Evolutionary conservation across 2,113 vertebrate genomes (phyloP).

Genomic region (Prolemur simus): DNA sequence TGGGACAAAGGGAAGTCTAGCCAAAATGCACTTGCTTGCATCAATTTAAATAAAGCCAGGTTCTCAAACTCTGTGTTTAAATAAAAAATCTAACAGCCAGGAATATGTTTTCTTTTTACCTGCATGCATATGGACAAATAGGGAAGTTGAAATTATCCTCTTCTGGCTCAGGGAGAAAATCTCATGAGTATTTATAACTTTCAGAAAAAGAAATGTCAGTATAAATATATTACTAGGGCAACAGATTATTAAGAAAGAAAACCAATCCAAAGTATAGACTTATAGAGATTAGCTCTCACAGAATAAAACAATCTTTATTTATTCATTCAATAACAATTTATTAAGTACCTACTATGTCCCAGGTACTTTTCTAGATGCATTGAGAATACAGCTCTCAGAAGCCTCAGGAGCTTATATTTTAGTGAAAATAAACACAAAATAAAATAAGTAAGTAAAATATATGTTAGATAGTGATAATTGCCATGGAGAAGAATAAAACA

Average conservation of each 20-base stretch:
- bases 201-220: slow-evolving; percentile 61
- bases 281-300: slow-evolving; percentile 46
- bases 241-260: slow-evolving; percentile 49
- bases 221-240: slow-evolving; percentile 44
- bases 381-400: background rate
- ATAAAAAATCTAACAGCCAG: slow-evolving; percentile 3
- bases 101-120: slow-evolving; percentile 30
- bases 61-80: slow-evolving; percentile 20
- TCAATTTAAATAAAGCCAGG: background rate
- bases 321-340: slow-evolving; percentile 32
- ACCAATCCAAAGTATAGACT: slow-evolving; percentile 11
- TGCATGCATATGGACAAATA: background rate
- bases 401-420: background rate
- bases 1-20: background rate
- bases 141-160: slow-evolving; percentile 37
- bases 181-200: slow-evolving; percentile 55
- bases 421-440: slow-evolving; percentile 17
- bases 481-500: background rate
- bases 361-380: background rate
- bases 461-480: background rate
- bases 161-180: slow-evolving; percentile 25
- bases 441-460: slow-evolving; percentile 11
- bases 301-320: background rate
- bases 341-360: background rate
- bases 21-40: background rate